Base-by-base conservation (phyloP, 2,113 vertebrate species). In the Vimba vimba region DNA sequence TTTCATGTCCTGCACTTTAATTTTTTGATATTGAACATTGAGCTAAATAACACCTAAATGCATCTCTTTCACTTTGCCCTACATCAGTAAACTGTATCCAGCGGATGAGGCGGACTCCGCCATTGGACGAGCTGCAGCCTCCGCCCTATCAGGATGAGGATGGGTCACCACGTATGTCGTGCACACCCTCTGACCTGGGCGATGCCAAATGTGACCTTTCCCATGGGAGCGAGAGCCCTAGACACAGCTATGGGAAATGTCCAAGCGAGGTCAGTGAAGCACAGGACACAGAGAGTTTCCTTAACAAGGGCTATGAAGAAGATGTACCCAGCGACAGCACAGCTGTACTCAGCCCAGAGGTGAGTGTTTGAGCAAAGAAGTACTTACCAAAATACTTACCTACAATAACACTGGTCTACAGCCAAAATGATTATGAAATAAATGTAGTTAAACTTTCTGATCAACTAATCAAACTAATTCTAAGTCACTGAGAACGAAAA, bases 251-350 rank as follows among this genome's bases (percentile, higher is more conserved):
- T 80, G 92, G 91, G 83, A 99, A 98, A 91, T 98, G 97, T 86
- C 96, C 96, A 1, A 99, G 97, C 43, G 97, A 98, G 89, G 96
- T 94, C 88, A 99, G 98, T 82, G 95, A 94, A 0, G 96, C 94
- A 7, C 97, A 94, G 0, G 97, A 98, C 91, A 95, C 95, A 4
- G 97, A 97, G 91, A 96, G 97, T 90, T 97, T 96, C 88, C 96
- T 96, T 87, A 97, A 97, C 91, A 99, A 99, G 93, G 97, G 96
- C 85, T 99, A 96, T 0, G 98, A 99, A 91, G 98, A 99, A 90
- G 98, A 99, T 17, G 96, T 97, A 8, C 97, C 97, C 0, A 99
- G 98, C 23, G 98, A 99, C 90, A 99, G 98, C 89, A 99, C 98
- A 0, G 98, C 98, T 0, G 96, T 99, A 75, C 96, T 99, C 87